phyloP scores from a whole-genome alignment of 2,888 invertebrate species.

The Drosophila kambysellisi region DNA sequence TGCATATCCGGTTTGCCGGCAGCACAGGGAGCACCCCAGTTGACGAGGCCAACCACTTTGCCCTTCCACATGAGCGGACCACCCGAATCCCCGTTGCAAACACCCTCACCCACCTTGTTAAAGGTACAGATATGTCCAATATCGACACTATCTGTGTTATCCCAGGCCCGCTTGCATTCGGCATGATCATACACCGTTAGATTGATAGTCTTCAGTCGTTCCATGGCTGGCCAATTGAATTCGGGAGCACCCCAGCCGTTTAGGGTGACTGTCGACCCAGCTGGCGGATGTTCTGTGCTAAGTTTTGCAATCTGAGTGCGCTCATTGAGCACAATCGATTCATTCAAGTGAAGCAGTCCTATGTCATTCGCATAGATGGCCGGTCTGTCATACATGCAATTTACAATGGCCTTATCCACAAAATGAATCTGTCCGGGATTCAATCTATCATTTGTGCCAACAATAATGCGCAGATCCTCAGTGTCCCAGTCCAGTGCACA shows the following conservation, averaged over 20 bases:
- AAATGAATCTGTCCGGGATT: constrained; percentile 60
- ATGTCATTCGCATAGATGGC: constrained; percentile 87
- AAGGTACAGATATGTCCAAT: constrained; percentile 87
- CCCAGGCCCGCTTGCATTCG: constrained; percentile 86
- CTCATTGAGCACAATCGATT: constrained; percentile 86
- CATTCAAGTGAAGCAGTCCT: constrained; percentile 87
- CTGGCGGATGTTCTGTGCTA: constrained; percentile 64
- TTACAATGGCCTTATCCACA: constrained; percentile 54
- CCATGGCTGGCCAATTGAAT: constrained; percentile 85
- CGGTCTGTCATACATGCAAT: constrained; percentile 71
- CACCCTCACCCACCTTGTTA: constrained; percentile 86
- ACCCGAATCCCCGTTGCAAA: constrained; percentile 80
- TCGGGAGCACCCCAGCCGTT: constrained; percentile 88
- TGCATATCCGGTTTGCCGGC: constrained; percentile 79
- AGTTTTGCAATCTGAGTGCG: constrained; percentile 86
- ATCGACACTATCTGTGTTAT: constrained; percentile 85
- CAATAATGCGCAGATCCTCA: constrained; percentile 60
- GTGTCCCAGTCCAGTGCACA: constrained; percentile 69
- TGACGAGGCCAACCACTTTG: constrained; percentile 76
- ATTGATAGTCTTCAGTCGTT: constrained; percentile 87
- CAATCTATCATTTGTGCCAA: constrained; percentile 69
- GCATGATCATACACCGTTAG: constrained; percentile 86
- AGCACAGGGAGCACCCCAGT: constrained; percentile 82
- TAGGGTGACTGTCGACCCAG: constrained; percentile 86
- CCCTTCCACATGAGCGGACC: constrained; percentile 74